phyloP scores from a whole-genome alignment of 2,113 vertebrate genomes.

The Pagrus major region DNA sequence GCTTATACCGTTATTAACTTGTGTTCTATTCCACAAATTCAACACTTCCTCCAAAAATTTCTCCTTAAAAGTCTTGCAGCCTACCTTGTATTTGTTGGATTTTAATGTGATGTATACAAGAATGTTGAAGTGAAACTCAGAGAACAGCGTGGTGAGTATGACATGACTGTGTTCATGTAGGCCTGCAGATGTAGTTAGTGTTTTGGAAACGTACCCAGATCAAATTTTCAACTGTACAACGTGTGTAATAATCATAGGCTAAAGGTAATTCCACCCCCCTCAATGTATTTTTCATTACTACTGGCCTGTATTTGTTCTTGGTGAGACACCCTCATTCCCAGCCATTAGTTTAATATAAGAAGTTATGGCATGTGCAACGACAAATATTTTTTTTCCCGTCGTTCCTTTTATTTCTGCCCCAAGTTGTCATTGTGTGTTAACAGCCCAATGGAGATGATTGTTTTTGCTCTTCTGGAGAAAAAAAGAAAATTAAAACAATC shows the following conservation, averaged over 20 bases:
- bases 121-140: neutral
- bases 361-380: neutral
- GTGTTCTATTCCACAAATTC: neutral
- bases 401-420: no score
- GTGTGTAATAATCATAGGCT: no score
- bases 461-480: constrained; percentile 9
- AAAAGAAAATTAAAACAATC: neutral
- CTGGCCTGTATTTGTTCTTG: neutral
- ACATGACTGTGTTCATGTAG: neutral
- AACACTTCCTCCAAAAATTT: neutral
- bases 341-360: neutral
- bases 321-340: neutral
- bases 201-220: no score
- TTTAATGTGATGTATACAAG: neutral
- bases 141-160: neutral
- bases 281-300: no score
- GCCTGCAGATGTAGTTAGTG: no score
- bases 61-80: neutral
- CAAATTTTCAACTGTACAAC: no score
- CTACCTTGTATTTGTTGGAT: neutral
- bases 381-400: no score
- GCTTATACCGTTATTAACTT: no score
- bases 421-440: constrained; percentile 37
- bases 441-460: constrained; percentile 27
- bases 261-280: no score